A percentile compares a stretch with the other conserved stretches of the same genome.
Evolutionary conservation across 2,888 invertebrate species (phyloP).

Genomic region (Synanthedon myopaeformis): DNA sequence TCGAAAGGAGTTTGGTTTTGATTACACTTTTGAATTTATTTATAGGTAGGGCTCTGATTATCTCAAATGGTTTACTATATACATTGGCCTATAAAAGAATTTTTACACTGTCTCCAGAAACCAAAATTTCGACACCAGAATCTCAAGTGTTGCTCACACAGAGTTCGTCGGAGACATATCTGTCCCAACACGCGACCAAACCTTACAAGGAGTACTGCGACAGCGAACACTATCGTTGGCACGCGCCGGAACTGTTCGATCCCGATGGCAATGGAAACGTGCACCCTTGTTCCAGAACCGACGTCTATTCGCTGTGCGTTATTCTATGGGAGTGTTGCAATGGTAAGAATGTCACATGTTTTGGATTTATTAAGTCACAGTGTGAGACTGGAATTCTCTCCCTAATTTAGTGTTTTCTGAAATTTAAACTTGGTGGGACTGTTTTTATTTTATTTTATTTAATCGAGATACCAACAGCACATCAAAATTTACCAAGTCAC

Average conservation of each 20-base stretch:
- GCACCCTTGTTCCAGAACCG: slow-evolving; percentile 44
- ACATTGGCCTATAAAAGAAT: too few species aligned
- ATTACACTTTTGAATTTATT: too few species aligned
- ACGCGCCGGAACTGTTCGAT: slow-evolving; percentile 54
- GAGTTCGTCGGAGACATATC: slow-evolving; percentile 40
- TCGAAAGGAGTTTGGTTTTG: too few species aligned
- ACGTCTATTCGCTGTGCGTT: slow-evolving; percentile 52
- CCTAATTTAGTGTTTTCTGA: too few species aligned
- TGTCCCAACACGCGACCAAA: slow-evolving; percentile 31
- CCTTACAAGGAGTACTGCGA: slow-evolving; percentile 27
- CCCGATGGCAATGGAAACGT: slow-evolving; percentile 40
- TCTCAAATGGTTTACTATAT: too few species aligned
- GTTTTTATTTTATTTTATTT: too few species aligned
- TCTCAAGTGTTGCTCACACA: slow-evolving; percentile 43
- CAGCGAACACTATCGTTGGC: slow-evolving; percentile 45
- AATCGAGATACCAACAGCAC: too few species aligned
- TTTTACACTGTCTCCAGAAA: not conserved
- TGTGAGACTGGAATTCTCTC: too few species aligned
- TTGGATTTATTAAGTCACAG: too few species aligned
- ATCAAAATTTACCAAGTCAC: too few species aligned
- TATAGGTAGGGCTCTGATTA: too few species aligned
- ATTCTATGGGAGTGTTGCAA: slow-evolving; percentile 61
- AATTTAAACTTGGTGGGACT: too few species aligned
- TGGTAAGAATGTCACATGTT: slow-evolving; percentile 23
- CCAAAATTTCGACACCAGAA: slow-evolving; percentile 22